Percentiles rank a stretch among this genome's conserved stretches.
Evolutionary conservation across 2,888 invertebrate genomes (phyloP).

Genomic region (Digitonthophagus gazella): DNA sequence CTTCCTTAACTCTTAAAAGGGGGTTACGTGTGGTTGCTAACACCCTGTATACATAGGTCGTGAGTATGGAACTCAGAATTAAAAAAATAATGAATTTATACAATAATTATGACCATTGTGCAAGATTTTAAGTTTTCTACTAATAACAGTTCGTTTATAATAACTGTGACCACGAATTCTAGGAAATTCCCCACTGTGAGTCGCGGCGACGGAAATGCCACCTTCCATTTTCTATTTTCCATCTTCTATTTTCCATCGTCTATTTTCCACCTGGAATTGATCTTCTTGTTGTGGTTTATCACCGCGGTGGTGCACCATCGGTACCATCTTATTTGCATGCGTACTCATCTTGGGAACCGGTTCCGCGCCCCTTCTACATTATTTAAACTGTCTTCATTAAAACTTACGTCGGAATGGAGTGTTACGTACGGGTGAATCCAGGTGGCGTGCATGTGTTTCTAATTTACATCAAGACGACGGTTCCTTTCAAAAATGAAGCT

Average conservation of each 20-base stretch:
- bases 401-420: constrained; percentile 38
- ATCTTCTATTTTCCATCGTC: constrained; percentile 22
- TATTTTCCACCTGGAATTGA: constrained; percentile 35
- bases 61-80: too few species aligned
- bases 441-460: constrained; percentile 30
- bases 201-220: constrained; percentile 30
- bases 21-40: too few species aligned
- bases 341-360: constrained; percentile 41
- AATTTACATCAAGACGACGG: constrained; percentile 26
- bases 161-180: too few species aligned
- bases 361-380: constrained; percentile 41
- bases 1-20: too few species aligned
- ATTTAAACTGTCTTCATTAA: constrained; percentile 47
- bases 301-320: constrained; percentile 39
- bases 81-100: too few species aligned
- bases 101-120: too few species aligned
- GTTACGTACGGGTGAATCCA: constrained; percentile 23
- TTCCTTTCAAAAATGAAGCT: neutral
- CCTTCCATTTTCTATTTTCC: neutral
- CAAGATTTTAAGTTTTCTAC: too few species aligned
- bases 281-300: constrained; percentile 43
- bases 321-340: constrained; percentile 43
- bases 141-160: too few species aligned
- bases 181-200: too few species aligned
- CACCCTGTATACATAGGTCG: too few species aligned